Base-by-base conservation (phyloP, 2,888 invertebrate genomes). In the Bimastos eiseni region DNA sequence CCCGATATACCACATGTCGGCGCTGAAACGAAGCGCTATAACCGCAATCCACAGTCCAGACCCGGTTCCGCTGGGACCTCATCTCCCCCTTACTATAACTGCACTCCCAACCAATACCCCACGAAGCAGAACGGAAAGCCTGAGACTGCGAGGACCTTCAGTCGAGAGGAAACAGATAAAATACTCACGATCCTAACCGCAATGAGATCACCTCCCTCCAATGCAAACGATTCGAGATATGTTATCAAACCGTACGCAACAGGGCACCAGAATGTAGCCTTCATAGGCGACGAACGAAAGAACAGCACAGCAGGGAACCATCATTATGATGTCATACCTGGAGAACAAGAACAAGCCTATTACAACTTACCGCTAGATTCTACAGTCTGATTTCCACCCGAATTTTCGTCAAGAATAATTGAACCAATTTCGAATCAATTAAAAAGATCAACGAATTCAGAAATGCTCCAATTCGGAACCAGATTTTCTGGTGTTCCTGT, bases 251-350 rank as follows among this genome's bases (percentile, higher is more conserved):
- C 86, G 21, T 36, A 86, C 37, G 86, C 86, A 86, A 5, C 34
- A 86, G 86, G 86, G 36, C 34, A 86, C 36, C 34, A 86, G 86
- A 86, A 86, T 33, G n/a, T 21, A 13, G 33, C 86, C 36, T 86
- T 24, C 34, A 17, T 36, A 24, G 36, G 36, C 86, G 86, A 86
- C 37, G 36, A 86, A 86, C 86, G 86, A 86, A 86, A 86, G 86
- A 86, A 34, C 34, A 36, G 86, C 86, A 21, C 11, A 34, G 86
- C 37, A 34, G 36, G 24, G 86, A 86, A 86, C 86, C 86, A 86
- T 30, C 36, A 86, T 86, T 86, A 86, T 86, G 86, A 86, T 36
- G 86, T 86, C 37, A 86, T 86, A 36, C 86, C 86, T 30, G 70
- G 70, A 70, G 70, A 70, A 70, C 70, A 70, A 17, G 83, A 83